Evolutionary conservation across 2,888 invertebrate genomes (phyloP), one percentile per base, ranked within the genome.

Genomic region (Corythucha ciliata): DNA sequence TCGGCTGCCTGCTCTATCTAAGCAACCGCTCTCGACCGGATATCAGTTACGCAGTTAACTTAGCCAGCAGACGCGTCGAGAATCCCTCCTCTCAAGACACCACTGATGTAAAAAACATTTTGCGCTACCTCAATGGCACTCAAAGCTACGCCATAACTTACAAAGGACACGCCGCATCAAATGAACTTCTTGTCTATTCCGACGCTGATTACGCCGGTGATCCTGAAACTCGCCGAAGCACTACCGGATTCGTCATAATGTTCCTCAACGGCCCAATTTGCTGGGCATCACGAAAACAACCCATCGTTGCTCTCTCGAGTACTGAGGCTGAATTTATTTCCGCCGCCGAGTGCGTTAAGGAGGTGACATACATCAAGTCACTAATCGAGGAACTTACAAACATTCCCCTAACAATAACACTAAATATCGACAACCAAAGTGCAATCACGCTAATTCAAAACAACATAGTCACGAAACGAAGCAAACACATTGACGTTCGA

Each of bases 281-380:
- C 7, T 63, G 63, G 62, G 39, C 53, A 57, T 8, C 57, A 60
- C n/a, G 53, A 56, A 32, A 49, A 7, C 8, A 36, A n/a, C 36
- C n/a, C n/a, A n/a, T n/a, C n/a, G n/a, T n/a, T n/a, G n/a, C n/a
- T n/a, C n/a, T n/a, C n/a, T n/a, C n/a, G n/a, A n/a, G n/a, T n/a
- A n/a, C n/a, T n/a, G n/a, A n/a, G n/a, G n/a, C n/a, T n/a, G n/a
- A n/a, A n/a, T n/a, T n/a, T n/a, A n/a, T n/a, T n/a, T n/a, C n/a
- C n/a, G n/a, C n/a, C n/a, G n/a, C n/a, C n/a, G n/a, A n/a, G n/a
- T n/a, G n/a, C n/a, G n/a, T n/a, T n/a, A n/a, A n/a, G n/a, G n/a
- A n/a, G n/a, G n/a, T n/a, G n/a, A n/a, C n/a, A n/a, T n/a, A n/a
- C n/a, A n/a, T n/a, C n/a, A n/a, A n/a, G n/a, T n/a, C n/a, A n/a